Evolutionary conservation across 2,888 invertebrate genomes (phyloP).

Genomic region (Capitulum mitella): DNA sequence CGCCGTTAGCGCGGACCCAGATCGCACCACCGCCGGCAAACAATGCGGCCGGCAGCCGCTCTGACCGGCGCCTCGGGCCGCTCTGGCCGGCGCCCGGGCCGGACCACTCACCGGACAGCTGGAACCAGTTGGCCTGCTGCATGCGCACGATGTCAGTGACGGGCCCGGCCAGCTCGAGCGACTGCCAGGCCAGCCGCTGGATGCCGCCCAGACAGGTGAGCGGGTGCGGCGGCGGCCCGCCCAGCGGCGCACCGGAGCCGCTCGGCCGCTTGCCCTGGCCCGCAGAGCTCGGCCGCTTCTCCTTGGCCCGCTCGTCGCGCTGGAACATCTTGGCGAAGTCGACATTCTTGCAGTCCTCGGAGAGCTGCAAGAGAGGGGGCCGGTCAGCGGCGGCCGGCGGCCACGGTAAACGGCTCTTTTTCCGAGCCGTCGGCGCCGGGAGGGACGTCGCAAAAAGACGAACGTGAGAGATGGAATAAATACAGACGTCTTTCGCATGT

Average conservation of each 20-base stretch:
- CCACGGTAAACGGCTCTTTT: too few species aligned
- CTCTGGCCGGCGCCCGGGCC: too few species aligned
- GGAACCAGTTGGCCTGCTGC: conserved; percentile 63
- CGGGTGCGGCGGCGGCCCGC: not conserved
- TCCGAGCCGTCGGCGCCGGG: too few species aligned
- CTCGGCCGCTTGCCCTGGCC: not conserved
- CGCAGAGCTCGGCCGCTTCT: not conserved
- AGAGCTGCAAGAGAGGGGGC: not conserved
- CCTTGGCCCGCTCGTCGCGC: conserved; percentile 1
- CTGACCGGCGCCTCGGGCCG: too few species aligned
- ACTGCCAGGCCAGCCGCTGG: conserved; percentile 2
- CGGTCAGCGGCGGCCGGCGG: not conserved
- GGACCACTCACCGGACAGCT: conserved; percentile 57
- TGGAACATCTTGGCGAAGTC: conserved; percentile 17
- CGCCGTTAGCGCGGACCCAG: too few species aligned
- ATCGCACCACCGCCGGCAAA: too few species aligned
- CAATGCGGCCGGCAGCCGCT: too few species aligned
- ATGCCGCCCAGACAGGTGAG: conserved; percentile 4
- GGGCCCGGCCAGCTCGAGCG: conserved; percentile 79
- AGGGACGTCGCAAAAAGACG: too few species aligned
- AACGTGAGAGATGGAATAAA: too few species aligned
- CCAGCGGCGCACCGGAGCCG: not conserved
- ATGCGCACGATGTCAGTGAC: conserved; percentile 72
- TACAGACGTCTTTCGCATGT: too few species aligned
- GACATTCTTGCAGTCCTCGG: conserved; percentile 23